Conservation (phyloP, 2,888 invertebrate species). For the Apodemia zela region DNA sequence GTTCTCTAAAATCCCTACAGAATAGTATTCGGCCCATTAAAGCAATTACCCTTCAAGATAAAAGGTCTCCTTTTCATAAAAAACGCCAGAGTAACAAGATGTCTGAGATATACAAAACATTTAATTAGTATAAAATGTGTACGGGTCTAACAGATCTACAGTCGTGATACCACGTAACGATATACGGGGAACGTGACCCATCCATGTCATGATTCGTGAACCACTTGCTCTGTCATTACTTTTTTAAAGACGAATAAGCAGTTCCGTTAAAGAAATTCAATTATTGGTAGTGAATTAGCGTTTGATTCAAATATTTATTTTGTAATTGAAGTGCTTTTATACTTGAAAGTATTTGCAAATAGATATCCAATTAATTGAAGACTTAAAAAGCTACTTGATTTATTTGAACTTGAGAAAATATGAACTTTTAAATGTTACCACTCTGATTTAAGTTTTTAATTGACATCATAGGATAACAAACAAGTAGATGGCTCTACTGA, state of each 20-base stretch:
- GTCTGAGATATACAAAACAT: slow-evolving; percentile 33
- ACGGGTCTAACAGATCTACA: slow-evolving; percentile 36
- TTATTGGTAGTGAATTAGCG: slow-evolving; percentile 4
- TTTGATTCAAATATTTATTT: slow-evolving; percentile 17
- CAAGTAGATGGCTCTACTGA: too few relatives aligned
- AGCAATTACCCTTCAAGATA: slow-evolving; percentile 3
- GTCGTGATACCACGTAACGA: slow-evolving; percentile 35
- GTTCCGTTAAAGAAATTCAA: slow-evolving; percentile 4
- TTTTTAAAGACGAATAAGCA: slow-evolving; percentile 4
- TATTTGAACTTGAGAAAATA: too few relatives aligned
- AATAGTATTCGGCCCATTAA: not conserved
- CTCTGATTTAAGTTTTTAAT: too few relatives aligned
- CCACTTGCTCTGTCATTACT: slow-evolving; percentile 18
- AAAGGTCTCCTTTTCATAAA: slow-evolving; percentile 12
- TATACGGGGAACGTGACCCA: slow-evolving; percentile 43
- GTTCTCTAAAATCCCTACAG: too few relatives aligned
- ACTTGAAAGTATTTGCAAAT: not conserved
- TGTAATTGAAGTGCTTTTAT: slow-evolving; percentile 2
- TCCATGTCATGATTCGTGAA: slow-evolving; percentile 34
- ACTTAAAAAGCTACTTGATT: not conserved
- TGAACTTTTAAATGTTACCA: too few relatives aligned
- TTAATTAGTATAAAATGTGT: slow-evolving; percentile 42
- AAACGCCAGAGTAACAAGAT: slow-evolving; percentile 11
- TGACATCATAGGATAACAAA: too few relatives aligned
- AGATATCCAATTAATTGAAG: not conserved